Conservation (phyloP, 2,797 vertebrate genomes). For the Clarias fuscus region DNA sequence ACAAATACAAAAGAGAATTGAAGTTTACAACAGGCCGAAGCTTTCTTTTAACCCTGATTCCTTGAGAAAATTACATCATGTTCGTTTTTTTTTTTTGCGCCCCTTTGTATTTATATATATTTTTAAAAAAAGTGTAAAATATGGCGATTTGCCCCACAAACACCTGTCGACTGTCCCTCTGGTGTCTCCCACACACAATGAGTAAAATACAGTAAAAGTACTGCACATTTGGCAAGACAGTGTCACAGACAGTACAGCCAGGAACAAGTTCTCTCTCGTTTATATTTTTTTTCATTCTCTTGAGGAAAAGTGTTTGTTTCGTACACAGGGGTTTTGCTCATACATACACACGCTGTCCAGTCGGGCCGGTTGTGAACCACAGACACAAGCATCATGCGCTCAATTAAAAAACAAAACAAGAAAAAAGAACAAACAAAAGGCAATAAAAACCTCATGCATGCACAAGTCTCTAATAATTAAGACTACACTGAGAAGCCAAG, state of each 20-base stretch:
- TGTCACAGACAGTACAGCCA: conserved; percentile 40
- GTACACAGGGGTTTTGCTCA: conserved; percentile 33
- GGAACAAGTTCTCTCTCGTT: conserved; percentile 16
- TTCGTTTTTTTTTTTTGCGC: conserved; percentile 44
- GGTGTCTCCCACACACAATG: conserved; percentile 33
- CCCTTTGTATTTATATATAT: conserved; percentile 45
- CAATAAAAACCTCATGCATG: conserved; percentile 72
- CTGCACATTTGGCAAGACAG: conserved; percentile 59
- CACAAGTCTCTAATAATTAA: conserved; percentile 64
- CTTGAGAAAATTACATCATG: conserved; percentile 54
- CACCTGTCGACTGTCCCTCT: conserved; percentile 40
- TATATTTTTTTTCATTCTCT: conserved; percentile 10
- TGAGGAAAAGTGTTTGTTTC: conserved; percentile 33
- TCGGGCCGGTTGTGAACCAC: conserved; percentile 17
- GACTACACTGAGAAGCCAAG: conserved; percentile 70
- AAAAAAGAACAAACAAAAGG: conserved; percentile 41
- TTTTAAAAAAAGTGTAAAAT: conserved; percentile 48
- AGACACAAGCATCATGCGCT: conserved; percentile 45
- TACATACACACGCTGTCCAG: conserved; percentile 30
- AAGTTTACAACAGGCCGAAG: conserved; percentile 43
- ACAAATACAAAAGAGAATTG: conserved; percentile 65
- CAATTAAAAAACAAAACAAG: conserved; percentile 32
- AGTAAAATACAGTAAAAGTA: conserved; percentile 58
- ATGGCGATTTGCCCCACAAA: conserved; percentile 27
- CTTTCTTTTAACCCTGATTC: conserved; percentile 53